A percentile compares a stretch with the other conserved stretches of the same genome.
Evolutionary conservation across 2,797 vertebrate genomes (phyloP).

Genomic region (Parauchenoglanis punctatus): DNA sequence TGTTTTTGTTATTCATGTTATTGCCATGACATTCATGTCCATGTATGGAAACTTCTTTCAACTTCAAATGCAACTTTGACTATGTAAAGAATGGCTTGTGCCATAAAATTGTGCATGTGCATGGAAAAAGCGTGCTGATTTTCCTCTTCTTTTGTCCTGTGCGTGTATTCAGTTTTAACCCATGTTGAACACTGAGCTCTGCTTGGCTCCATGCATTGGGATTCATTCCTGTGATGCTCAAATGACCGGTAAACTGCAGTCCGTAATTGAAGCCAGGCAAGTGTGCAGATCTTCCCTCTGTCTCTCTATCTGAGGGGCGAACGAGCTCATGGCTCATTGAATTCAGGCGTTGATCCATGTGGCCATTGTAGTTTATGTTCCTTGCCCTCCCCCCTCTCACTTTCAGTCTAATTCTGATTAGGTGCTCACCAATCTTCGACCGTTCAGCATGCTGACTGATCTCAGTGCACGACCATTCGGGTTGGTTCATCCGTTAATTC

Average conservation of each 20-base stretch:
- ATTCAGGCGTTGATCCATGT: constrained; percentile 47
- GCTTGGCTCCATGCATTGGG: constrained; percentile 1
- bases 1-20: no score
- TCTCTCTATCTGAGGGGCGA: constrained; percentile 26
- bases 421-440: constrained; percentile 2
- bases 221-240: constrained; percentile 19
- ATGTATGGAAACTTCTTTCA: no score
- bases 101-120: neutral
- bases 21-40: no score
- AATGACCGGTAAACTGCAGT: constrained; percentile 17
- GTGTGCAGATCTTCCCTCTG: constrained; percentile 26
- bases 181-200: neutral
- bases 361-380: constrained; percentile 46
- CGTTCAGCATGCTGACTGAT: neutral
- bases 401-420: constrained; percentile 32
- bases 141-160: neutral
- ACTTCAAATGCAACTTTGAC: neutral
- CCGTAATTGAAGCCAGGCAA: constrained; percentile 38
- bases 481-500: neutral
- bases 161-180: neutral
- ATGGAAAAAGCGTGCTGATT: neutral
- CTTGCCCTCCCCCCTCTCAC: neutral
- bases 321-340: constrained; percentile 49
- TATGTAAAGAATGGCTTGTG: neutral
- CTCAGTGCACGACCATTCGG: neutral